These are phyloP conservation scores for Lamellibrachia columna DNA, from an alignment of 2,888 invertebrate species.

Conservation along the genomic window DNA sequence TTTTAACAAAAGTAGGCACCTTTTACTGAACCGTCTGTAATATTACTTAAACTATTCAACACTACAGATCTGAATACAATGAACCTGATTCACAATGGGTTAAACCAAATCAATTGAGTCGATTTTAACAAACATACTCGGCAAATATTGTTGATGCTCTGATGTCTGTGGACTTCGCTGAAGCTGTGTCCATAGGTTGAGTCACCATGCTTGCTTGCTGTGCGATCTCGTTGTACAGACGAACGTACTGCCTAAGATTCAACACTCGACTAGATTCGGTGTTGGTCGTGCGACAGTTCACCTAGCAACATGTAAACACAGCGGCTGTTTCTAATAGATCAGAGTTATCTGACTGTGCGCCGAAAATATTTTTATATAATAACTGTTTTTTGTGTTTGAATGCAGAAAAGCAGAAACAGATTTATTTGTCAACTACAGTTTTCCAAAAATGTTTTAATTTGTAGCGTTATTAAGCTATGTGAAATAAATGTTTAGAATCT, in stretches of 20 bases:
- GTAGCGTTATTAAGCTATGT: no score
- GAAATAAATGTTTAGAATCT: no score
- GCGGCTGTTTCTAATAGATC: background rate
- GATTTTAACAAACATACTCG: constrained; percentile 47
- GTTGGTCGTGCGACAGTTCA: constrained; percentile 69
- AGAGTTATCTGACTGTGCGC: no score
- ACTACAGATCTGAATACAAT: background rate
- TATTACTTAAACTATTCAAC: constrained; percentile 14
- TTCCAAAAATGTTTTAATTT: no score
- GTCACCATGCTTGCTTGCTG: constrained; percentile 52
- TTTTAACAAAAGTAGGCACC: no score
- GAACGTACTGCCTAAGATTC: constrained; percentile 74
- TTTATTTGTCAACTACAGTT: no score
- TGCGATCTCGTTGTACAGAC: constrained; percentile 67
- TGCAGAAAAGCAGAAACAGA: no score
- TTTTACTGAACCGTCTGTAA: background rate
- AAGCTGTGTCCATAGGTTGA: constrained; percentile 22
- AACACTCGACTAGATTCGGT: constrained; percentile 73
- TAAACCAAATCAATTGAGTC: background rate
- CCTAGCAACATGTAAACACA: constrained; percentile 37
- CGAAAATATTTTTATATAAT: no score
- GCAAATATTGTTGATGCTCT: constrained; percentile 58
- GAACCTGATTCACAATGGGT: background rate
- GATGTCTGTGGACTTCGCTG: constrained; percentile 38
- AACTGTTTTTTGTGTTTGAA: no score